These are phyloP conservation scores for Sphaerophoria rueppellii DNA, from an alignment of 2,888 invertebrate species.

Conservation along the genomic window DNA sequence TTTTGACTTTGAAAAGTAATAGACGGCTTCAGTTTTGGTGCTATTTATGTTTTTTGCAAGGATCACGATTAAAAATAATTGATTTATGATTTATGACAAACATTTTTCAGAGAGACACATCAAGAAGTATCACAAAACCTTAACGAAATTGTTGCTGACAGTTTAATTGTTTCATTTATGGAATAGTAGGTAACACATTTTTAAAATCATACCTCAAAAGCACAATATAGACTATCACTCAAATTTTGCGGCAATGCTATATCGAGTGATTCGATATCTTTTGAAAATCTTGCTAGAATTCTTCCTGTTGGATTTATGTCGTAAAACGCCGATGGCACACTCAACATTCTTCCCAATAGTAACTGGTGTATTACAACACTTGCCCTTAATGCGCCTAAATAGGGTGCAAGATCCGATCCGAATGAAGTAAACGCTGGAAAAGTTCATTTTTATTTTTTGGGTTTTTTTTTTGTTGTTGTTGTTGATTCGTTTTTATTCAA, in stretches of 20 bases:
- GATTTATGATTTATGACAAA: too few species aligned
- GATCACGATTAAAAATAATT: too few species aligned
- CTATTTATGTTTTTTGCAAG: too few species aligned
- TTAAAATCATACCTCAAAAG: slow-evolving; percentile 83
- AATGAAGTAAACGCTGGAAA: slow-evolving; percentile 87
- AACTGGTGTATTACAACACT: slow-evolving; percentile 80
- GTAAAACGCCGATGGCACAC: slow-evolving; percentile 84
- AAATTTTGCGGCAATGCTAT: slow-evolving; percentile 82
- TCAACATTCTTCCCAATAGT: slow-evolving; percentile 83
- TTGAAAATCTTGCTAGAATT: slow-evolving; percentile 84
- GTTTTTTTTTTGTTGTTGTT: not conserved
- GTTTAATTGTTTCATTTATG: too few species aligned
- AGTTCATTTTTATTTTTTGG: not conserved
- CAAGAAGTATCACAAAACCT: too few species aligned
- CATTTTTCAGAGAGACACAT: too few species aligned
- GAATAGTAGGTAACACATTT: not conserved
- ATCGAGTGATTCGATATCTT: slow-evolving; percentile 83
- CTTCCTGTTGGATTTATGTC: slow-evolving; percentile 86
- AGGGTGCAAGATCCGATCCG: slow-evolving; percentile 87
- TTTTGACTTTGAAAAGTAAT: too few species aligned
- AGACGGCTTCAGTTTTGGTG: too few species aligned
- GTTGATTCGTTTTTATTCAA: not conserved
- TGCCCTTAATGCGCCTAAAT: slow-evolving; percentile 83
- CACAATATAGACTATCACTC: slow-evolving; percentile 84
- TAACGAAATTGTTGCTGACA: too few species aligned